Evolutionary conservation across 2,888 invertebrate species (phyloP), one percentile per base, ranked within the genome.

Genomic region (Coleophora deauratella): DNA sequence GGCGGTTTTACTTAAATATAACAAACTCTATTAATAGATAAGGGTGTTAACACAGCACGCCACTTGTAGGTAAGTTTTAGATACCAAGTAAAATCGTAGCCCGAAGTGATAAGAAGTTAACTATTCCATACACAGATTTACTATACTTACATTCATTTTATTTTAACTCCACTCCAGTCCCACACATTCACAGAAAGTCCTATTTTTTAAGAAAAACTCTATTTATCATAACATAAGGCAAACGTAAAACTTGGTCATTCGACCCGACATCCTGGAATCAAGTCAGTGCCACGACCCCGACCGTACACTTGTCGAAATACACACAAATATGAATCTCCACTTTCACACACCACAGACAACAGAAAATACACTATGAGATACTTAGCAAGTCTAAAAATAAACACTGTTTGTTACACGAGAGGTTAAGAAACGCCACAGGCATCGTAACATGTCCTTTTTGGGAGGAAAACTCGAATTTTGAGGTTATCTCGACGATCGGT

Each of bases 401-500:
- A 46, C 38, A 42, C 38, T 43, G 33, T 50, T 44, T 46, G 56
- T 47, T 47, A 46, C 51, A 41, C 47, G 54, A 59, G 52, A 53
- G 51, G 47, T 53, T 47, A 51, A 51, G 43, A 37, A 47, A 40
- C 44, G 42, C 39, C 33, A 21, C n/a, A n/a, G n/a, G 21, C 52
- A 45, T 36, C 44, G 55, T 51, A 58, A 59, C 58, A 61, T 64
- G 62, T 60, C 68, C 60, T 57, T 45, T 70, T 53, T 56, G 48
- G 53, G 55, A 59, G 55, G 62, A 65, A 71, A 74, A 65, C 71
- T 70, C 55, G 50, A 65, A 67, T 72, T 84, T 85, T 79, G 71
- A 84, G 84, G 84, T 85, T 85, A 84, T 73, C 66, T 72, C 64
- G 53, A 62, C 65, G 70, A 74, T 73, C 71, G 71, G 70, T 68